These are phyloP conservation scores for Parthenolecanium corni DNA, from an alignment of 2,888 invertebrate species.

Conservation along the genomic window DNA sequence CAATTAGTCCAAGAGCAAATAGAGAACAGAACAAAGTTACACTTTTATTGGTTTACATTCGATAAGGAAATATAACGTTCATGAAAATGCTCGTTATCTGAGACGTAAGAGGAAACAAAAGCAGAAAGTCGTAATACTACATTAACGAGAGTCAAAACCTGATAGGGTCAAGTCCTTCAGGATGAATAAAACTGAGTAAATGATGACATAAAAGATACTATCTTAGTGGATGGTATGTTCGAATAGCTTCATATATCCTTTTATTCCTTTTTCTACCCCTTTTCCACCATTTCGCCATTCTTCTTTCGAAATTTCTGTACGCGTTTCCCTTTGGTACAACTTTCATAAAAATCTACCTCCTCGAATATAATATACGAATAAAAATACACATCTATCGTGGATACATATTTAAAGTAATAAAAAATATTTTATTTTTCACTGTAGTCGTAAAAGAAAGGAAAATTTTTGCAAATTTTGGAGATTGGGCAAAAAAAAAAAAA, in stretches of 20 bases:
- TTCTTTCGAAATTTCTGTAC: neutral
- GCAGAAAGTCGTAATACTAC: neutral
- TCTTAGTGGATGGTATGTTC: conserved; percentile 9
- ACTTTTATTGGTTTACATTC: too few species aligned
- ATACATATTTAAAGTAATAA: too few species aligned
- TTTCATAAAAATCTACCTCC: conserved; percentile 9
- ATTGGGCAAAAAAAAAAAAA: too few species aligned
- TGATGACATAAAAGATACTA: conserved; percentile 23
- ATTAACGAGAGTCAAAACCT: conserved; percentile 7
- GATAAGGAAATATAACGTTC: too few species aligned
- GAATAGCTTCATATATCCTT: neutral
- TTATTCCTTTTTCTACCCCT: neutral
- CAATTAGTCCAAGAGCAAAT: too few species aligned
- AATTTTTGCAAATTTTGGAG: too few species aligned
- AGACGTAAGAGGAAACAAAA: too few species aligned
- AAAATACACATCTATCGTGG: neutral
- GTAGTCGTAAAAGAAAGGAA: too few species aligned
- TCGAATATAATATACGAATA: neutral
- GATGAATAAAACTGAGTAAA: conserved; percentile 22
- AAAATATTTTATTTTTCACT: too few species aligned
- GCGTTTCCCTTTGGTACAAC: conserved; percentile 14
- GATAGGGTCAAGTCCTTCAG: conserved; percentile 22
- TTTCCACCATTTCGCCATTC: neutral
- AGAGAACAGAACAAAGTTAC: too few species aligned
- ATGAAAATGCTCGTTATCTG: too few species aligned